These are phyloP conservation scores for Himalopsyche kuldschensis DNA, from an alignment of 2,888 invertebrate genomes.

Conservation along the genomic window DNA sequence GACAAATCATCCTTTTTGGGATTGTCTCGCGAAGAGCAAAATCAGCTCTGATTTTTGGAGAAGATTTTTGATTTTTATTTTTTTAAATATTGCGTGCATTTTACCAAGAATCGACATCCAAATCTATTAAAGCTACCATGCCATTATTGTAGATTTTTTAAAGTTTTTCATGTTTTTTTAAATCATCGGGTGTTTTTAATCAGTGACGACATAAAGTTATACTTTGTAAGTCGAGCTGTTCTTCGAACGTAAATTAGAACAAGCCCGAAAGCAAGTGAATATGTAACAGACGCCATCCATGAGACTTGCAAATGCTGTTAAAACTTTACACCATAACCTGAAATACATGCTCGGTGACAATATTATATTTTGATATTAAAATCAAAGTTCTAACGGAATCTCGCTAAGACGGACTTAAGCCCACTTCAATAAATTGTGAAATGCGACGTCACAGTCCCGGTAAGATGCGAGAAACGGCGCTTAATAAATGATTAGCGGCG, in stretches of 20 bases:
- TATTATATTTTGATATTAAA: constrained; percentile 1
- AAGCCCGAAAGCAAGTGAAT: neutral
- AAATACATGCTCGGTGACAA: neutral
- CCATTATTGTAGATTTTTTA: too few species aligned
- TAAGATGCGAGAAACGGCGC: constrained; percentile 13
- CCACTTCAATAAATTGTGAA: neutral
- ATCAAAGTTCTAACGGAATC: neutral
- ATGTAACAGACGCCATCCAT: neutral
- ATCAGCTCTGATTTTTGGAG: too few species aligned
- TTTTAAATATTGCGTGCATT: too few species aligned
- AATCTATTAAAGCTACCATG: too few species aligned
- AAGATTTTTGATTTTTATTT: too few species aligned
- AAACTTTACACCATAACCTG: neutral
- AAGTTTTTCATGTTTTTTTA: too few species aligned
- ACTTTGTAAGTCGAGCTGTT: too few species aligned
- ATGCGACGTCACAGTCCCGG: neutral
- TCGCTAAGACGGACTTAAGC: neutral
- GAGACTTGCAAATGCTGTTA: neutral
- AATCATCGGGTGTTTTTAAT: too few species aligned
- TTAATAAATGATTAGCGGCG: constrained; percentile 26
- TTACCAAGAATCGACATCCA: too few species aligned
- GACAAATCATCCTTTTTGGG: too few species aligned
- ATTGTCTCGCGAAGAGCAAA: too few species aligned
- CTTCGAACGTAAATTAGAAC: neutral
- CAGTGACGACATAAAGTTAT: neutral